phyloP scores from a whole-genome alignment of 2,888 invertebrate genomes.

The Agrypnus murinus region DNA sequence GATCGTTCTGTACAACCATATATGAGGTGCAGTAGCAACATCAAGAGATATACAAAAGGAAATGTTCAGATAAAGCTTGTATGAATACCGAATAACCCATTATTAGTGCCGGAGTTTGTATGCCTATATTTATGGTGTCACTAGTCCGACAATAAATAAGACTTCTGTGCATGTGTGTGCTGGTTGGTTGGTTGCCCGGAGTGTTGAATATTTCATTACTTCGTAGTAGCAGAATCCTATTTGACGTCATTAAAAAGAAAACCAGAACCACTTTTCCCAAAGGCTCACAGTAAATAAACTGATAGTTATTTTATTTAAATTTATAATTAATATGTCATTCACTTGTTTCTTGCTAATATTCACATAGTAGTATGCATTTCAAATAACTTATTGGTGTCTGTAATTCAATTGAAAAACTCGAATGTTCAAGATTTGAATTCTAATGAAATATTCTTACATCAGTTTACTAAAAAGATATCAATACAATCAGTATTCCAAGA shows the following conservation, averaged over 20 bases:
- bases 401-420: no score
- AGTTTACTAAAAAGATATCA: no score
- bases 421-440: no score
- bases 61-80: slow-evolving; percentile 41
- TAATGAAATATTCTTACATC: no score
- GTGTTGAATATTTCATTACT: slow-evolving; percentile 30
- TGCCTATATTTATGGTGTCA: slow-evolving; percentile 34
- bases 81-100: slow-evolving; percentile 39
- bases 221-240: background rate
- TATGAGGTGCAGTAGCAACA: slow-evolving; percentile 39
- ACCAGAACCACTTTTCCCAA: slow-evolving; percentile 6
- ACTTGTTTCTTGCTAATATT: no score
- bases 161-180: slow-evolving; percentile 1
- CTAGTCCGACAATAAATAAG: slow-evolving; percentile 32
- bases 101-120: slow-evolving; percentile 38
- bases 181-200: slow-evolving; percentile 9
- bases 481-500: no score
- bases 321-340: no score
- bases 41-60: slow-evolving; percentile 35
- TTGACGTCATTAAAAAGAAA: background rate
- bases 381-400: no score
- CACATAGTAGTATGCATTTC: no score
- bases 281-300: no score
- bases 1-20: slow-evolving; percentile 29
- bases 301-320: no score